Percentiles rank a stretch among this genome's conserved stretches.
Evolutionary conservation across 2,888 invertebrate species (phyloP).

Genomic region (Nephrotoma appendiculata): DNA sequence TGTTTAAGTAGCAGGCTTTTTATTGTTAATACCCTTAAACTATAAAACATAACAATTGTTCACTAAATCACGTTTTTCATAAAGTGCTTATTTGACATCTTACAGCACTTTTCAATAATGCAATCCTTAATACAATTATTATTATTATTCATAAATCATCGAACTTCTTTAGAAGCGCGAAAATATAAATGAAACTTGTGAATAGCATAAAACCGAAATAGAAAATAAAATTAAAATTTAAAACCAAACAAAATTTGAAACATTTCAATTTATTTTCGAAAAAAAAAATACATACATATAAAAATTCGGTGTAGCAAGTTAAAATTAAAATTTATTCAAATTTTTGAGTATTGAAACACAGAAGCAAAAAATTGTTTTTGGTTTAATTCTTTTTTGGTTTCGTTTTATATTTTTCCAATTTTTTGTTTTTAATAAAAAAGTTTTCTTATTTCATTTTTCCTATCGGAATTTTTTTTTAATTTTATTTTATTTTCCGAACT

Average conservation of each 20-base stretch:
- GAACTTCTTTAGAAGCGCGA: neutral
- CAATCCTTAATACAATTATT: neutral
- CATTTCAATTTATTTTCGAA: neutral
- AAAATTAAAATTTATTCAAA: neutral
- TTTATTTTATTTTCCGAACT: neutral
- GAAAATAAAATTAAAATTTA: neutral
- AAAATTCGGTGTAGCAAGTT: neutral
- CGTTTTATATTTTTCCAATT: neutral
- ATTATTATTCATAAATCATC: neutral
- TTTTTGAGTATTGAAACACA: neutral
- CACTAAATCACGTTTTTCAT: too few relatives aligned
- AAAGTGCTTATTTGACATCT: too few relatives aligned
- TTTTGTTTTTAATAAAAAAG: neutral
- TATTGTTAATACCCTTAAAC: too few relatives aligned
- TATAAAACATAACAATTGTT: too few relatives aligned
- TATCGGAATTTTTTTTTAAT: neutral
- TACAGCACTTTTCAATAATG: neutral
- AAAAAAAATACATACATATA: neutral
- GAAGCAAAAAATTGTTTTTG: neutral
- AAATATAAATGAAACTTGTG: neutral
- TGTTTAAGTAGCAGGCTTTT: too few relatives aligned
- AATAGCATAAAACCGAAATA: neutral
- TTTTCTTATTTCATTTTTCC: neutral
- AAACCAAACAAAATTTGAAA: neutral
- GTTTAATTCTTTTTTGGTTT: neutral